Base-by-base conservation (phyloP, 2,113 vertebrate genomes). In the Apodemus sylvaticus region DNA sequence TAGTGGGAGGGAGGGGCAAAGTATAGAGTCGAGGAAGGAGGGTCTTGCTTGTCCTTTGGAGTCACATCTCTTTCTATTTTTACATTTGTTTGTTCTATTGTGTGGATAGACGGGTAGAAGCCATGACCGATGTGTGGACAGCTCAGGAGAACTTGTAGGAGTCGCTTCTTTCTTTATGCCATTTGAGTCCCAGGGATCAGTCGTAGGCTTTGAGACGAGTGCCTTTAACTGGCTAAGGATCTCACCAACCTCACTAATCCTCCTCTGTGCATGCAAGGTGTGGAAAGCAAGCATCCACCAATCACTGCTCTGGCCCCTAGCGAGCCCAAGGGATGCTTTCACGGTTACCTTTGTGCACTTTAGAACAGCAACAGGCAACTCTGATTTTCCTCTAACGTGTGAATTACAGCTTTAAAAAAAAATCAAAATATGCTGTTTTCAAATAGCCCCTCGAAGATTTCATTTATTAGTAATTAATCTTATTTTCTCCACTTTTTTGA, bases 201-300 rank as follows among this genome's bases (percentile, higher is more conserved):
- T 62, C 2, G 1, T 26, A 29, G n/a, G 58, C 55, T 83, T 42
- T 58, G 81, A 62, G 58, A 42, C 73, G 42, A 42, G 24, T 55
- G 26, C 53, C 6, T 12, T 62, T 60, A 42, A 14, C 81, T 4
- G 58, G 24, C 26, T 29, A 64, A 29, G 24, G 13, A 64, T 45
- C 60, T 5, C 9, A 6, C 29, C 42, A 66, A 8, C 82, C 17
- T 64, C 60, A 11, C 14, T 31, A 10, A 58, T 48, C 58, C 5
- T 0, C 36, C 6, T 24, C 22, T 12, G 31, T 3, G 81, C 34
- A 7, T 3, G 0, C 8, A 11, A 31, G 8, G 34, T 1, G 17
- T 0, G 24, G 42, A 11, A 19, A 36, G 20, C 16, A 66, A 58
- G 12, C 1, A 13, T 26, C 51, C 0, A 0, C n/a, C 39, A 17